Conservation (phyloP, 2,797 vertebrate species). For the Hyperoplus immaculatus region DNA sequence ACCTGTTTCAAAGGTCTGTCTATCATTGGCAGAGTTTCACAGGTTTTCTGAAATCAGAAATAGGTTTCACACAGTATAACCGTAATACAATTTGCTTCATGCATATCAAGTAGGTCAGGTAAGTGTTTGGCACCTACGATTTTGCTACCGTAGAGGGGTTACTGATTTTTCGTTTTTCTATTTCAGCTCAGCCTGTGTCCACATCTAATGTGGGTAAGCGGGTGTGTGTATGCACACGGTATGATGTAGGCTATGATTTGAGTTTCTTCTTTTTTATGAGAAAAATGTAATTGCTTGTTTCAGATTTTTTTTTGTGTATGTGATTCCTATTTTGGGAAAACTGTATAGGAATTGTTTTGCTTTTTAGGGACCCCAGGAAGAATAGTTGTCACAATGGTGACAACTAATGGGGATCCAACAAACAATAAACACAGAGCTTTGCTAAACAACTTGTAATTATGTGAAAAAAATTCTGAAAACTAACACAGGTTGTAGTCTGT, state of each 20-base stretch:
- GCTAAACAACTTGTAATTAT: conserved; percentile 64
- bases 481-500: conserved; percentile 10
- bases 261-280: no score
- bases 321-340: no score
- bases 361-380: no score
- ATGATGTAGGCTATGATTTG: no score
- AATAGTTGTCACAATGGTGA: no score
- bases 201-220: no score
- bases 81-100: conserved; percentile 52
- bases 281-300: no score
- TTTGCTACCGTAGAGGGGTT: conserved; percentile 44
- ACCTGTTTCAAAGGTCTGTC: conserved; percentile 61
- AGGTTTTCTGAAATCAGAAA: conserved; percentile 51
- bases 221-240: no score
- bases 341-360: no score
- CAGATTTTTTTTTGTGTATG: no score
- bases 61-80: conserved; percentile 50
- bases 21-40: conserved; percentile 34
- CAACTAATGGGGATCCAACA: no score
- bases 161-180: conserved; percentile 1
- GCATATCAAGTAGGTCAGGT: conserved; percentile 58
- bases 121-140: conserved; percentile 53
- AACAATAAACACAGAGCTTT: no score
- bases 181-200: conserved; percentile 37
- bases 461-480: conserved; percentile 28